Evolutionary conservation across 2,888 invertebrate species (phyloP).

Genomic region (Athalia cordata): DNA sequence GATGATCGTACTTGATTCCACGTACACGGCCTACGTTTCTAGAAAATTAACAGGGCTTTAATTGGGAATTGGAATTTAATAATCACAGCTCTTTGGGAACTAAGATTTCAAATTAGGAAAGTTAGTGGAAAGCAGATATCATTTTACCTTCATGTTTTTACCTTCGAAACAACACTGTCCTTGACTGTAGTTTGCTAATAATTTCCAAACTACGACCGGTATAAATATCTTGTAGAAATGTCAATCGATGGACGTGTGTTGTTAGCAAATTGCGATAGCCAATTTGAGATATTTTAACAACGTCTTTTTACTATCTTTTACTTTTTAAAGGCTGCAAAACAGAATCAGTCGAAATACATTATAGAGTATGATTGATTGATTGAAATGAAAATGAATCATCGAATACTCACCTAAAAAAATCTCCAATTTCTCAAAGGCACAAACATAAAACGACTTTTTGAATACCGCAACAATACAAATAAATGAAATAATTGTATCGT

Average conservation of each 20-base stretch:
- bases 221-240: not conserved
- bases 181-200: conserved; percentile 20
- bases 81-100: not conserved
- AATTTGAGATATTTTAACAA: conserved; percentile 38
- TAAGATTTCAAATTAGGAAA: not conserved
- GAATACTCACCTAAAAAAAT: conserved; percentile 46
- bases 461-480: conserved; percentile 41
- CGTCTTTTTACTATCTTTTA: conserved; percentile 18
- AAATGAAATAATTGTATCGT: conserved; percentile 18
- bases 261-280: conserved; percentile 39
- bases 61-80: too few relatives aligned
- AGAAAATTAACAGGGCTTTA: too few relatives aligned
- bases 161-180: conserved; percentile 63
- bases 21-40: conserved; percentile 62
- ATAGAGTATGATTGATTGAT: not conserved
- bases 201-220: not conserved
- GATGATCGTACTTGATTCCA: conserved; percentile 55
- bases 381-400: not conserved
- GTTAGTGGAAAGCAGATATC: not conserved
- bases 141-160: conserved; percentile 70
- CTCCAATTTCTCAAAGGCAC: conserved; percentile 47
- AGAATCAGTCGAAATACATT: conserved; percentile 1
- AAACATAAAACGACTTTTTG: conserved; percentile 37
- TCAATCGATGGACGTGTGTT: conserved; percentile 23
- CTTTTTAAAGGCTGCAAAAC: conserved; percentile 40